Conservation (phyloP, 2,113 vertebrate genomes). For the Pachypanchax playfairii region DNA sequence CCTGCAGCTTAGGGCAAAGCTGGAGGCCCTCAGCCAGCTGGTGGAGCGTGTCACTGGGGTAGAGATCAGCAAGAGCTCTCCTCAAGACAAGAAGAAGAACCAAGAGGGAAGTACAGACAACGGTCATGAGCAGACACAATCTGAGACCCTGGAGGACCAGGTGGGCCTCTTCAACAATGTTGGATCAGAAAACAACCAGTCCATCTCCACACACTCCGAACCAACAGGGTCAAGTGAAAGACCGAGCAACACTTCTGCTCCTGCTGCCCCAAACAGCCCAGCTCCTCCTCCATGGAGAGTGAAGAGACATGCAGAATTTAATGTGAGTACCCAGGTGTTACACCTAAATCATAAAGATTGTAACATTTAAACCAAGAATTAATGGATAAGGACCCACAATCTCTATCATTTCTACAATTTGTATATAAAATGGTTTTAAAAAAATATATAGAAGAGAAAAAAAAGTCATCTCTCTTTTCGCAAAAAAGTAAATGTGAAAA, state of each 20-base stretch:
- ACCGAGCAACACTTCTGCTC: conserved; percentile 6
- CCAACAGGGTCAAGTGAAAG: conserved; percentile 3
- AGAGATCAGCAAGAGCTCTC: conserved; percentile 5
- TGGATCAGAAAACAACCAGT: conserved; percentile 19
- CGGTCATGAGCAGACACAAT: background rate
- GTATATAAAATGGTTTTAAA: too few species aligned
- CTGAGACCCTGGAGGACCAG: conserved; percentile 32
- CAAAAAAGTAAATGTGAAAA: too few species aligned
- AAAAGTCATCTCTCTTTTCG: too few species aligned
- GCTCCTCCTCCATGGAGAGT: conserved; percentile 74
- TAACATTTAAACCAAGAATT: too few species aligned
- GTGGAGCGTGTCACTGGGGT: conserved; percentile 82
- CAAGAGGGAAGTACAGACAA: conserved; percentile 22
- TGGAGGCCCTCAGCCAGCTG: conserved; percentile 84
- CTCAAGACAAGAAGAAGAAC: background rate
- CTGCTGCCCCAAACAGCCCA: conserved; percentile 7
- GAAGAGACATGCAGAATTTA: conserved; percentile 70
- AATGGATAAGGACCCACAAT: too few species aligned
- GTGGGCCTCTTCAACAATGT: background rate
- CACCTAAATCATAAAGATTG: too few species aligned
- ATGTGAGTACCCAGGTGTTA: conserved; percentile 70
- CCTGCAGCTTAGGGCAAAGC: conserved; percentile 82
- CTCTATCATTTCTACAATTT: too few species aligned
- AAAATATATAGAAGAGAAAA: too few species aligned
- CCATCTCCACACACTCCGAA: background rate